Base-by-base conservation (phyloP, 2,888 invertebrate genomes). In the Eristalis intricaria region DNA sequence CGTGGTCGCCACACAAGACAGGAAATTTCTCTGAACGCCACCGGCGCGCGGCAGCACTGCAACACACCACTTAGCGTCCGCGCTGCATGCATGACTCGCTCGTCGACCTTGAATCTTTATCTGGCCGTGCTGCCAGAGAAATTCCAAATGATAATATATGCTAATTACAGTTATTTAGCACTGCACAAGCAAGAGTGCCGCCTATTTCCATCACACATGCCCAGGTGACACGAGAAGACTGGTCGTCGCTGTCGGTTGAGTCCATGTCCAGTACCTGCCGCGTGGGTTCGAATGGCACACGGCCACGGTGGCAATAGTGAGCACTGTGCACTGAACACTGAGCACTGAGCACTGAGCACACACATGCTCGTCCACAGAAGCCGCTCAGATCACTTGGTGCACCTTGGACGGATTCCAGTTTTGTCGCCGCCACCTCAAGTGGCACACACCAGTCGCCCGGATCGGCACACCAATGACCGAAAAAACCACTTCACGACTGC, bases 111-210 rank as follows among this genome's bases (percentile, higher is more conserved):
- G 87, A 87, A 83, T 79, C 68, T 76, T 68, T 75, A 74, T 73
- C 68, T 78, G 10, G 43, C 19, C 43, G 63, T 22, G 43, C 61
- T 56, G 32, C 43, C 60, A 60, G 84, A 87, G 87, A 84, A 87
- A 84, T 76, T 80, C 80, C 76, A 65, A 58, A 76, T 73, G 79
- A 84, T 87, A 87, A 84, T 83, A 74, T 84, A 87, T 87, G 84
- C 84, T 84, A 87, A 87, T 87, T 87, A 84, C 79, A 64, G 84
- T 87, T 87, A 80, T 84, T 87, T 87, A 87, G 87, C 87, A 76
- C 84, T 76, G 71, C 60, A 68, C 68, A 68, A 78, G 79, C 84
- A 75, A 87, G 83, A 87, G 84, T 84, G 83, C 87, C 87, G 87
- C 84, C 78, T 83, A 26, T 58, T 83, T 61, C 83, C 60, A 82